A percentile compares a stretch with the other conserved stretches of the same genome.
These are phyloP conservation scores for Polypterus senegalus DNA, from an alignment of 2,113 vertebrate genomes.

Conservation along the genomic window DNA sequence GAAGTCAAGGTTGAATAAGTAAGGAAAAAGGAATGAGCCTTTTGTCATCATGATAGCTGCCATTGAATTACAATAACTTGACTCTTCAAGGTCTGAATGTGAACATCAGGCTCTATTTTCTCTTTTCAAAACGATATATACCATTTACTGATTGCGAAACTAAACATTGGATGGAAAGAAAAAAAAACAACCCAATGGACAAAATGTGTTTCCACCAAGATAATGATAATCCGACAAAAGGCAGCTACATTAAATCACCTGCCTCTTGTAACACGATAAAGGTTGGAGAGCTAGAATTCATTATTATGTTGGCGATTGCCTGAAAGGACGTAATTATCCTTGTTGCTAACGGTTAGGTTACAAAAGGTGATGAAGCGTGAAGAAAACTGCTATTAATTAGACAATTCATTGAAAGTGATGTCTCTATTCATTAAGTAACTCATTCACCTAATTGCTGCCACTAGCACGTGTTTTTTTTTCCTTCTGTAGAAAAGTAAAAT, in stretches of 20 bases:
- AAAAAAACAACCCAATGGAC: too few relatives aligned
- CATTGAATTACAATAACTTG: too few relatives aligned
- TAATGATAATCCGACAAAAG: too few relatives aligned
- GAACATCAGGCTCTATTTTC: too few relatives aligned
- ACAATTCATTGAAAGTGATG: constrained; percentile 19
- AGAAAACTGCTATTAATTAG: constrained; percentile 34
- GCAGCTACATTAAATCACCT: constrained; percentile 2
- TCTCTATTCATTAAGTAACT: constrained; percentile 33
- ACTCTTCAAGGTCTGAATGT: too few relatives aligned
- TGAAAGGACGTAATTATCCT: constrained; percentile 11
- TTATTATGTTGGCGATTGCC: constrained; percentile 5
- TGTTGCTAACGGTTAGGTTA: constrained; percentile 6
- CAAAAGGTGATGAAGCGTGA: constrained; percentile 11
- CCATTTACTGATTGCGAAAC: too few relatives aligned
- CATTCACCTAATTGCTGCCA: constrained; percentile 30
- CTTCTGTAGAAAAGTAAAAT: too few relatives aligned
- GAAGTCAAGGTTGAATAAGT: neutral
- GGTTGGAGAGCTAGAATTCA: constrained; percentile 1
- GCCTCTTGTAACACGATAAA: neutral
- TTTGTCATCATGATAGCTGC: too few relatives aligned
- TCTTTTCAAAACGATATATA: too few relatives aligned
- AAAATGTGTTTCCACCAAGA: too few relatives aligned
- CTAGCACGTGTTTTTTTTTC: neutral
- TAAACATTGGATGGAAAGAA: too few relatives aligned
- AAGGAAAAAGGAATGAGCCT: neutral